Base-by-base conservation (phyloP, 2,797 vertebrate species). In the Parambassis ranga region DNA sequence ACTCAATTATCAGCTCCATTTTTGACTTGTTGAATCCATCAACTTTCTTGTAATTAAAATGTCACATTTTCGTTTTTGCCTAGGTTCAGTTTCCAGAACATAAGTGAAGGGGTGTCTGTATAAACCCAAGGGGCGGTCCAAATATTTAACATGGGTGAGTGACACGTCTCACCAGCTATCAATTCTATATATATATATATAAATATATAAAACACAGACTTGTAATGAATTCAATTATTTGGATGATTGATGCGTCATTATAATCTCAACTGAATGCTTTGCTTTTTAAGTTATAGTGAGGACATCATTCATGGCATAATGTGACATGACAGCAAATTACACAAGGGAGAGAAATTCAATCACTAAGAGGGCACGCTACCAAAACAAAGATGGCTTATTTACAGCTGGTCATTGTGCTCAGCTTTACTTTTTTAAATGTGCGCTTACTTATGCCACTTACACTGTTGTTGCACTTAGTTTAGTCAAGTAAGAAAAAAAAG, bases 1-100 rank as follows among this genome's bases (percentile, higher is more conserved):
- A 46, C 77, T 83, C 65, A 83, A 75, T 87, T 80, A 82, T 75
- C 59, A 61, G 22, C 51, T 65, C 62, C n/a, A n/a, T 65, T 80
- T 66, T 52, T 51, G 65, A 43, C 59, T 62, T 28, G 41, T 43
- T 37, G 66, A 73, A 69, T 46, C 24, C 67, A 50, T 68, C 5
- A 43, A 71, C 67, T 66, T 72, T 70, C 61, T 77, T 75, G 74
- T 78, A 82, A 88, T 86, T 87, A 83, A 82, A 87, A 83, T 77
- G 79, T 83, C 82, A 83, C 65, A 51, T 65, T 71, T 65, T 37
- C 37, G 22, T 24, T 39, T 39, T 18, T 24, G 50, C 43, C 3
- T 11, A 23, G 64, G 22, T 64, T 52, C 44, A 56, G 47, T 77
- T 82, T 77, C 20, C 44, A 26, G 44, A 33, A 55, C 26, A 28